A percentile compares a stretch with the other conserved stretches of the same genome.
Evolutionary conservation across 2,888 invertebrate species (phyloP).

Genomic region (Synergus itoensis): DNA sequence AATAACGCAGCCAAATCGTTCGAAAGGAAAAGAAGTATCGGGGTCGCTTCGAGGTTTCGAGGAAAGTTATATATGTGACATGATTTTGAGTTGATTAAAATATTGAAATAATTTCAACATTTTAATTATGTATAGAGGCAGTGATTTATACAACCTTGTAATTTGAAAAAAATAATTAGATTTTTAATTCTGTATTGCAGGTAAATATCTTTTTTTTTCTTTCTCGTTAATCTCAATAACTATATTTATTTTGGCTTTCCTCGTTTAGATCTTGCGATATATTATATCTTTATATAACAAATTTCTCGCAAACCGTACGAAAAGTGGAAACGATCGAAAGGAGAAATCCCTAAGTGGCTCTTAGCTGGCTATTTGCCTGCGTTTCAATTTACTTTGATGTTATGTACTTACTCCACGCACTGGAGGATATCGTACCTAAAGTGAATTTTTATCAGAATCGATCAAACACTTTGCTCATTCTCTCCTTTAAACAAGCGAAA

Average conservation of each 20-base stretch:
- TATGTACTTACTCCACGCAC: slow-evolving; percentile 10
- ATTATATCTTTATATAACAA: not conserved
- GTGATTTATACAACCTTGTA: too few relatives aligned
- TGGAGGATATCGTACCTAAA: slow-evolving; percentile 20
- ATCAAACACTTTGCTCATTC: slow-evolving; percentile 9
- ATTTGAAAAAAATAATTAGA: too few relatives aligned
- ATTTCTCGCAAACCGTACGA: not conserved
- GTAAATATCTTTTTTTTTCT: not conserved
- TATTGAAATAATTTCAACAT: too few relatives aligned
- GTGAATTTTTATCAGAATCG: slow-evolving; percentile 36
- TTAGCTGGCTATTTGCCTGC: slow-evolving; percentile 5
- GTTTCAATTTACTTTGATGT: slow-evolving; percentile 24
- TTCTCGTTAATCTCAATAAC: not conserved
- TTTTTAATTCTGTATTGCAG: not conserved
- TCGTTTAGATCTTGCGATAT: not conserved
- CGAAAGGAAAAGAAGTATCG: not conserved
- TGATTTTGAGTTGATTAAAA: too few relatives aligned
- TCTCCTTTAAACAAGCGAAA: not conserved
- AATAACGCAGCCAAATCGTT: slow-evolving; percentile 1
- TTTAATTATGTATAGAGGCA: too few relatives aligned
- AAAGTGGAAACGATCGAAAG: not conserved
- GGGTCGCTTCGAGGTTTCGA: not conserved
- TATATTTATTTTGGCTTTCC: not conserved
- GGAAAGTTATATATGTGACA: not conserved
- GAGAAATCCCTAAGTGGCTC: slow-evolving; percentile 30